A percentile compares a stretch with the other conserved stretches of the same genome.
Evolutionary conservation across 92 coral and sea anemone genomes (phyloP).

Genomic region (Umimayanthus kanabou): DNA sequence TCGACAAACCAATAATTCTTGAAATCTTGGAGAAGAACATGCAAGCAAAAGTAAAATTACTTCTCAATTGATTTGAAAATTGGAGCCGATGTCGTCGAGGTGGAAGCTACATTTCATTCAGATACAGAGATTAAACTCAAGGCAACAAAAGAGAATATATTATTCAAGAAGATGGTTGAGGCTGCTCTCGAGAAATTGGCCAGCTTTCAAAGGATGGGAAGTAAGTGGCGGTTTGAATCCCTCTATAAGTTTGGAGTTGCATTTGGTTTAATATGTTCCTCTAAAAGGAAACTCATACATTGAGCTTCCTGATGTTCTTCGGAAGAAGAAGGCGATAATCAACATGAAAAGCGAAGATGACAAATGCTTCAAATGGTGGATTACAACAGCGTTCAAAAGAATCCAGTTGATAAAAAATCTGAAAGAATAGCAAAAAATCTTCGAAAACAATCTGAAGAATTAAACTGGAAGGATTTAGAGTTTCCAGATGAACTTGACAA

Average conservation of each 20-base stretch:
- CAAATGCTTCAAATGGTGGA: constrained; percentile 55
- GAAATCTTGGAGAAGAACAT: neutral
- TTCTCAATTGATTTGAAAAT: constrained; percentile 21
- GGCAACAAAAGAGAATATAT: constrained; percentile 12
- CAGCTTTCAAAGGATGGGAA: constrained; percentile 28
- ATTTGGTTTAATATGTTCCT: constrained; percentile 29
- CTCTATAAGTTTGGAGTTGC: constrained; percentile 33
- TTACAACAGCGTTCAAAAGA: constrained; percentile 35
- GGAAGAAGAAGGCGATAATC: constrained; percentile 45
- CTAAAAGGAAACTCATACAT: constrained; percentile 24
- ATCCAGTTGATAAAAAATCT: constrained; percentile 30
- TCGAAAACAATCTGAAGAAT: constrained; percentile 34
- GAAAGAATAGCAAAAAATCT: constrained; percentile 44
- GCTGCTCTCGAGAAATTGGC: constrained; percentile 32
- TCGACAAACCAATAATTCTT: neutral
- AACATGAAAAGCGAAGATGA: constrained; percentile 56
- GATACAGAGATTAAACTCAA: neutral
- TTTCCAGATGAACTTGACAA: neutral
- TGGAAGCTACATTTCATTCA: constrained; percentile 12
- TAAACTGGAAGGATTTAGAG: constrained; percentile 43
- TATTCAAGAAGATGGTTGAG: constrained; percentile 1
- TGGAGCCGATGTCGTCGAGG: neutral
- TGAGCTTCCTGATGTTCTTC: constrained; percentile 27
- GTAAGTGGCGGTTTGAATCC: neutral
- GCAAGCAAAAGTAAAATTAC: neutral